Percentiles rank a stretch among this genome's conserved stretches.
phyloP scores from a whole-genome alignment of 1,140 invertebrate species.

The Mesaphorura yosii region DNA sequence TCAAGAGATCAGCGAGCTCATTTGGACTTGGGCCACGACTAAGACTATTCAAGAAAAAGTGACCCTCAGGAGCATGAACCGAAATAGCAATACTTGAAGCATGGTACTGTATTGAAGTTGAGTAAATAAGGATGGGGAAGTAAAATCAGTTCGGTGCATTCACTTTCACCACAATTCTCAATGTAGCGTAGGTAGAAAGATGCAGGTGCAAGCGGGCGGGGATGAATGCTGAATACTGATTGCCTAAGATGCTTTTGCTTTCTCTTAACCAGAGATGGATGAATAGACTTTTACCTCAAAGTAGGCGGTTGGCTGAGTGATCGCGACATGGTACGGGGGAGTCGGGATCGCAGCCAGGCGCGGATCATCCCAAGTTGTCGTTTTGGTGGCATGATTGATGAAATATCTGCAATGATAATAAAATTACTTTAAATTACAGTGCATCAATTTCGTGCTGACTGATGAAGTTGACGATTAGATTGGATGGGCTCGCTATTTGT shows the following conservation, averaged over 20 bases:
- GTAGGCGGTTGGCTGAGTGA: slow-evolving; percentile 28
- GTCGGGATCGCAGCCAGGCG: slow-evolving; percentile 22
- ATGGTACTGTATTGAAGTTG: no score
- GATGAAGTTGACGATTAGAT: no score
- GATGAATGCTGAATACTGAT: no score
- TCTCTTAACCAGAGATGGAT: background rate
- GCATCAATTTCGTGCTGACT: no score
- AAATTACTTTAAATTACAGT: background rate
- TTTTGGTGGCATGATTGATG: slow-evolving; percentile 59
- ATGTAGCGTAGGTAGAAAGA: background rate
- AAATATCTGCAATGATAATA: slow-evolving; percentile 51
- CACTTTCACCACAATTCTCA: background rate
- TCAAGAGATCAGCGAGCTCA: no score
- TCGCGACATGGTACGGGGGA: slow-evolving; percentile 30
- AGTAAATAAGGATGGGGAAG: background rate
- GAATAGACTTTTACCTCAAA: slow-evolving; percentile 32
- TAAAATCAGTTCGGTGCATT: background rate
- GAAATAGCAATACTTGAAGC: no score
- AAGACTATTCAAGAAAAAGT: no score
- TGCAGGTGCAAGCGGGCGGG: no score
- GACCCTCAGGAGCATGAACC: no score
- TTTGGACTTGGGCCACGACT: no score
- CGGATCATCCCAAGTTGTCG: slow-evolving; percentile 49
- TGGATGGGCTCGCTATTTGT: no score
- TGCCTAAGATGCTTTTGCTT: background rate